Base-by-base conservation (phyloP, 2,888 invertebrate species). In the Caenorhabditis parvicauda region DNA sequence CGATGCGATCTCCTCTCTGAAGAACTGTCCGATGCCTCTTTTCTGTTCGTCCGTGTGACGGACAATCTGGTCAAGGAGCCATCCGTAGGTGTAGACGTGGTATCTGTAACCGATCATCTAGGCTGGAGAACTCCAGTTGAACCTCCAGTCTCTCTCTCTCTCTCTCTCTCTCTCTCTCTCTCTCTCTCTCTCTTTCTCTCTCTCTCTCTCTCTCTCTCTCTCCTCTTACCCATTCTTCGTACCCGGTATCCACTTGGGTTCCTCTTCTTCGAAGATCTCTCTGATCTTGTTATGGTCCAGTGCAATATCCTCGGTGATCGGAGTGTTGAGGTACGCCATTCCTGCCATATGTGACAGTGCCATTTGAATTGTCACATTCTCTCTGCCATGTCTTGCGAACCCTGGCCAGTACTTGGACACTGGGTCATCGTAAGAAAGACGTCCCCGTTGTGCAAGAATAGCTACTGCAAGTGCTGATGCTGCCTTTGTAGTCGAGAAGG, bases 401-500 rank as follows among this genome's bases (percentile, higher is more conserved):
- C 64, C 71, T 2, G 74, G 74, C 74, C 74, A 74, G 45, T 70
- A 61, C 41, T 72, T 72, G 17, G 62, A 53, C 3, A 74, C 72
- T 19, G 67, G 65, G 41, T 71, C 74, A 39, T 72, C 70, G 41
- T 71, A 73, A 19, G n/a, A 44, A 35, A 60, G 29, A 37, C 47
- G 41, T 29, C 58, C 59, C 25, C 63, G 54, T 29, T 70, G 67
- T 9, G 65, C 65, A 2, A 70, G 59, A 43, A 70, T 29, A 1
- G 70, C 70, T 19, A 70, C 56, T 14, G 65, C 65, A 1, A 70
- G 41, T 0, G 70, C 65, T 0, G 67, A 59, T 1, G 60, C 63
- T 7, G 67, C 70, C 54, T 74, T 74, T 22, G 74, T 72, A 0
- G 74, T 72, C 4, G 74, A 74, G 55, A 74, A 72, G 17, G 66